phyloP scores from a whole-genome alignment of 2,888 invertebrate genomes.

The Antitype chi region DNA sequence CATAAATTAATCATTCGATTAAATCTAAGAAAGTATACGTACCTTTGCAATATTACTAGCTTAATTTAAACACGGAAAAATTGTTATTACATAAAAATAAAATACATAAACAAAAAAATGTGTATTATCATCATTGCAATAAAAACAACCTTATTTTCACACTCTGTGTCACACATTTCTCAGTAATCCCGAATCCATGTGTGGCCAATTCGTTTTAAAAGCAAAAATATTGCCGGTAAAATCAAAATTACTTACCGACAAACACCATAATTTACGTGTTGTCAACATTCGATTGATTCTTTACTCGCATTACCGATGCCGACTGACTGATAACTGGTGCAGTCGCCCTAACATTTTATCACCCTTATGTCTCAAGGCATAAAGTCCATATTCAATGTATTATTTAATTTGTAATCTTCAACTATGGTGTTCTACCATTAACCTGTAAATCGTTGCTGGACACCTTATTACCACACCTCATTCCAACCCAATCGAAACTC shows the following conservation, averaged over 20 bases:
- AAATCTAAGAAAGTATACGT: neutral
- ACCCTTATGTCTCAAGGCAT: slow-evolving; percentile 52
- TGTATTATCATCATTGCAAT: neutral
- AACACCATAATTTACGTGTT: slow-evolving; percentile 74
- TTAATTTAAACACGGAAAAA: neutral
- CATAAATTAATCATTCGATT: neutral
- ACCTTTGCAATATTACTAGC: neutral
- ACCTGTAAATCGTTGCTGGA: slow-evolving; percentile 83
- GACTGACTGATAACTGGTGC: slow-evolving; percentile 48
- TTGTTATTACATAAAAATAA: no score
- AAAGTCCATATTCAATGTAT: slow-evolving; percentile 54
- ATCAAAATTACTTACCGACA: slow-evolving; percentile 65
- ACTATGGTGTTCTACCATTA: slow-evolving; percentile 80
- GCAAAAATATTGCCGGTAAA: slow-evolving; percentile 67
- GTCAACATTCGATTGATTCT: slow-evolving; percentile 79
- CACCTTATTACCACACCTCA: slow-evolving; percentile 75
- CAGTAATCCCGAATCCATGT: slow-evolving; percentile 62
- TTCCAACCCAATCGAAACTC: slow-evolving; percentile 32
- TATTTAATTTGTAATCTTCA: slow-evolving; percentile 67
- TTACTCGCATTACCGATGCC: slow-evolving; percentile 67
- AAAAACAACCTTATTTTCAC: slow-evolving; percentile 29
- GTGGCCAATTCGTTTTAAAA: slow-evolving; percentile 68
- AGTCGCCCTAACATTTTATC: slow-evolving; percentile 37
- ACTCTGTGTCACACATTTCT: slow-evolving; percentile 60
- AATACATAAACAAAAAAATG: neutral